Evolutionary conservation across 2,888 invertebrate genomes (phyloP).

Genomic region (Megaustenia siamemsis): DNA sequence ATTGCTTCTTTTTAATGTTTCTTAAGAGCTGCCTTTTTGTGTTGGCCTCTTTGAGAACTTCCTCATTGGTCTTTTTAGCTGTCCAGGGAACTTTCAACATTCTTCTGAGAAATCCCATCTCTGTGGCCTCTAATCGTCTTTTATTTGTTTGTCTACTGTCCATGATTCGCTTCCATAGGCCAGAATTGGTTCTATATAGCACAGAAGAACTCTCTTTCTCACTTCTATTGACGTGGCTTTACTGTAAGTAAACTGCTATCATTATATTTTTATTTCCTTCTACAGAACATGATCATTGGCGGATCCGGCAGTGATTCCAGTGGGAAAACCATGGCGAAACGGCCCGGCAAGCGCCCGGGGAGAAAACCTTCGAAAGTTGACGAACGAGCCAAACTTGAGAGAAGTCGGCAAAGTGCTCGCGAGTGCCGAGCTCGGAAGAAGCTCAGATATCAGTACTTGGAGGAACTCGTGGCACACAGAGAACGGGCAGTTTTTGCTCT

Average conservation of each 20-base stretch:
- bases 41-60: no score
- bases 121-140: neutral
- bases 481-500: conserved; percentile 94
- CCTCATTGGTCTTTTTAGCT: no score
- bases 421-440: conserved; percentile 98
- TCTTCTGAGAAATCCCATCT: neutral
- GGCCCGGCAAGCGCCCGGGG: conserved; percentile 83
- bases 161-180: neutral
- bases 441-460: conserved; percentile 96
- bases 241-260: no score
- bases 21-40: no score
- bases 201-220: neutral
- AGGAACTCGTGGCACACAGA: conserved; percentile 94
- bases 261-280: neutral
- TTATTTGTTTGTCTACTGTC: neutral
- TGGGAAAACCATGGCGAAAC: conserved; percentile 32
- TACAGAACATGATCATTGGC: conserved; percentile 50
- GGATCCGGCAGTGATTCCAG: conserved; percentile 1
- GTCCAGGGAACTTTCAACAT: neutral
- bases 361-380: conserved; percentile 92
- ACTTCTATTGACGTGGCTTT: neutral
- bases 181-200: neutral
- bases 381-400: conserved; percentile 95
- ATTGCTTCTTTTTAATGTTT: no score
- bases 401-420: conserved; percentile 97